phyloP scores from a whole-genome alignment of 2,888 invertebrate species.

The Nowickia ferox region DNA sequence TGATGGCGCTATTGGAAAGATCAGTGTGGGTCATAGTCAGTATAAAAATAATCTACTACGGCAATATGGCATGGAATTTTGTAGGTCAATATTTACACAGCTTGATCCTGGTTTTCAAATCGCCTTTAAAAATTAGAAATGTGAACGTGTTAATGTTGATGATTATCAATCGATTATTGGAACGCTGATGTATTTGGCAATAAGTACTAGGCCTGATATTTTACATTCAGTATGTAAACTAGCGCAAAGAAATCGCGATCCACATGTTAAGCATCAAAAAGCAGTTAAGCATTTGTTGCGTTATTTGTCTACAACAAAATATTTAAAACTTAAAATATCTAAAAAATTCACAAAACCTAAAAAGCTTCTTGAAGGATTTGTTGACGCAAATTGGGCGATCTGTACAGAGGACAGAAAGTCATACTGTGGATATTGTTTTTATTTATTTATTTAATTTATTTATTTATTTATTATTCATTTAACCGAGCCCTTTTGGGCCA shows the following conservation, averaged over 20 bases:
- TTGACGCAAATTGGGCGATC: too few species aligned
- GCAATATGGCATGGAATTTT: background rate
- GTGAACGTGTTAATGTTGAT: background rate
- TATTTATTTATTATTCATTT: too few species aligned
- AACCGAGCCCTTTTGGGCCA: too few species aligned
- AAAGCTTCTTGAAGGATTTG: background rate
- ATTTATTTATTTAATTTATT: too few species aligned
- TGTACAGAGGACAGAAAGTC: too few species aligned
- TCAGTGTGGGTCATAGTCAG: background rate
- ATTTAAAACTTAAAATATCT: too few species aligned
- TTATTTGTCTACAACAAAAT: too few species aligned
- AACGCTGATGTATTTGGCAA: conserved; percentile 58
- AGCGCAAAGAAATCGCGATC: background rate
- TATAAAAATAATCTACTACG: background rate
- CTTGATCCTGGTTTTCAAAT: too few species aligned
- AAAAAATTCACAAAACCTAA: background rate
- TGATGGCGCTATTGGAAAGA: background rate
- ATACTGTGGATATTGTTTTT: too few species aligned
- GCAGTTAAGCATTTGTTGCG: too few species aligned
- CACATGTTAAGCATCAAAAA: background rate
- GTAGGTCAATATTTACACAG: too few species aligned
- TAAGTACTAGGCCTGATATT: conserved; percentile 67
- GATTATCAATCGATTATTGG: conserved; percentile 43
- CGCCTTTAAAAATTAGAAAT: background rate
- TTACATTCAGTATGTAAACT: conserved; percentile 59